These are phyloP conservation scores for Batillaria attramentaria DNA, from an alignment of 1,140 invertebrate species.

Conservation along the genomic window DNA sequence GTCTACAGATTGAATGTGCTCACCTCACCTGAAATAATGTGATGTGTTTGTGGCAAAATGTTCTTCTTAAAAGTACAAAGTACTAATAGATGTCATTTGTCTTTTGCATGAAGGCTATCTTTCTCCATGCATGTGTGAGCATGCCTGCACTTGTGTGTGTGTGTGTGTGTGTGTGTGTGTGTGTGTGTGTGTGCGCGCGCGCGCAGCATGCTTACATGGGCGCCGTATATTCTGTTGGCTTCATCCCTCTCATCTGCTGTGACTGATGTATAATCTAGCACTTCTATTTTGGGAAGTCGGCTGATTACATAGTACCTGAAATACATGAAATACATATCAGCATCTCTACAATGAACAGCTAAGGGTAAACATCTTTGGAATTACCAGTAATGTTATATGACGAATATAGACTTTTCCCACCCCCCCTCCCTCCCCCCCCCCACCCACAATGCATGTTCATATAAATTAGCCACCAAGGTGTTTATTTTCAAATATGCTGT, in stretches of 20 bases:
- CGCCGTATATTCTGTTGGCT: conserved; percentile 24
- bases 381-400: too few species aligned
- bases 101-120: neutral
- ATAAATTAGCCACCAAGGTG: too few species aligned
- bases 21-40: neutral
- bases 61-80: neutral
- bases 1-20: neutral
- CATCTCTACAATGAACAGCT: too few species aligned
- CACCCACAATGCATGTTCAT: too few species aligned
- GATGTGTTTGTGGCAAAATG: neutral
- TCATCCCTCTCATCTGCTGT: conserved; percentile 29
- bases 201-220: neutral
- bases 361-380: too few species aligned
- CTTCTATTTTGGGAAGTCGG: conserved; percentile 33
- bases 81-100: neutral
- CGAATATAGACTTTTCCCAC: too few species aligned
- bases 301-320: conserved; percentile 16
- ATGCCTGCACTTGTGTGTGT: neutral
- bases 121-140: neutral
- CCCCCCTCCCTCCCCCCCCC: too few species aligned
- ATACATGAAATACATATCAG: too few species aligned
- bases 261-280: conserved; percentile 28
- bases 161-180: conserved; percentile 3
- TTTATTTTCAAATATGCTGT: too few species aligned
- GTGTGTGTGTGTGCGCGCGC: neutral